These are phyloP conservation scores for Tauraco erythrolophus DNA, from an alignment of 2,113 vertebrate species.

Conservation along the genomic window DNA sequence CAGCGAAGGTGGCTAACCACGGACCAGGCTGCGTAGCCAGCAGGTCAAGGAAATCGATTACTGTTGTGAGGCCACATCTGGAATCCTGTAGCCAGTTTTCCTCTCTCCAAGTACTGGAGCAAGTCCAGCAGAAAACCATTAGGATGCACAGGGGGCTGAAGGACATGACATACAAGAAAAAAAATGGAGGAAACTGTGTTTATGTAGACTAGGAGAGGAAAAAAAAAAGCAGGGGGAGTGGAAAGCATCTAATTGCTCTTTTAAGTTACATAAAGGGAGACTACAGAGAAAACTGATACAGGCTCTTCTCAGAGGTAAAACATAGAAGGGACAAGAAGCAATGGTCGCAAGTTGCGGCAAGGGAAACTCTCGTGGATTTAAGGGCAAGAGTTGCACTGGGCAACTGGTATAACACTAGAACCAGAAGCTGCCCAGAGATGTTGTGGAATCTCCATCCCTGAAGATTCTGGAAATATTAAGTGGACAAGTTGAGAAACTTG, in stretches of 20 bases:
- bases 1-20: accelerated
- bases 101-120: background rate
- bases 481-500: background rate
- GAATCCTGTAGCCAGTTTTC: background rate
- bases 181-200: background rate
- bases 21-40: background rate
- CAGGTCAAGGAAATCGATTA: background rate
- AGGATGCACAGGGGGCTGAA: background rate
- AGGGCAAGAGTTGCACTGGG: background rate
- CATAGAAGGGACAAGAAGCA: background rate
- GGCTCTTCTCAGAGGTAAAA: background rate
- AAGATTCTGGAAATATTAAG: background rate
- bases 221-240: background rate
- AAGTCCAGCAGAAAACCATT: conserved; percentile 5
- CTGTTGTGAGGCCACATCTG: background rate
- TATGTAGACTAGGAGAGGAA: background rate
- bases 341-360: accelerated
- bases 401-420: background rate
- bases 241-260: background rate
- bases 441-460: background rate
- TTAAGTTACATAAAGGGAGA: background rate
- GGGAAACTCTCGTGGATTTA: background rate
- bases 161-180: background rate
- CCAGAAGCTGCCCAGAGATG: background rate
- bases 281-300: background rate